Conservation (phyloP, 2,113 vertebrate species). For the Chitala chitala region DNA sequence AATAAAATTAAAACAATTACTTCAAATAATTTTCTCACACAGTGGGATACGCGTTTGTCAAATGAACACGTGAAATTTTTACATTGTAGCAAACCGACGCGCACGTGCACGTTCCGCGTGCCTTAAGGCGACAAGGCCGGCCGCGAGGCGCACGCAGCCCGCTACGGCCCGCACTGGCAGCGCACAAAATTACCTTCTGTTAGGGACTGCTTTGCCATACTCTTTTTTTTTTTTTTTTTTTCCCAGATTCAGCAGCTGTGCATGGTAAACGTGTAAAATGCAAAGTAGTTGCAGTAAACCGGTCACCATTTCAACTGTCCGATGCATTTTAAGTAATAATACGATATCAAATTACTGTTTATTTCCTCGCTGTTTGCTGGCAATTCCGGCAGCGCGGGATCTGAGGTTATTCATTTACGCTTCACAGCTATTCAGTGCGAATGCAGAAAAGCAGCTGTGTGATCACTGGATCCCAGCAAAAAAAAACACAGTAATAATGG, state of each 20-base stretch:
- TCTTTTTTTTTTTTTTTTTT: no score
- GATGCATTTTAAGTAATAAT: slow-evolving; percentile 6
- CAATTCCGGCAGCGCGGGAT: slow-evolving; percentile 7
- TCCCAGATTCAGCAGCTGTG: no score
- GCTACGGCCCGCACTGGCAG: no score
- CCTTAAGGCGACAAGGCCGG: background rate
- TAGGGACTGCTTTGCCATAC: no score
- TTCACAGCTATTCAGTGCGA: slow-evolving; percentile 41
- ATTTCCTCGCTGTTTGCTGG: background rate
- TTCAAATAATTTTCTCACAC: background rate
- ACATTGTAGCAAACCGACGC: no score
- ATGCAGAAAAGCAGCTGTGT: slow-evolving; percentile 45
- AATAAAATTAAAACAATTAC: background rate
- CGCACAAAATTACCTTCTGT: no score
- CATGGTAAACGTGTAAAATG: slow-evolving; percentile 16
- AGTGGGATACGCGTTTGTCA: no score
- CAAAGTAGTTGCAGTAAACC: slow-evolving; percentile 31
- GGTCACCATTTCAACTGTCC: slow-evolving; percentile 24
- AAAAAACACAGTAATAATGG: slow-evolving; percentile 37
- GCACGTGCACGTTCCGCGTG: no score
- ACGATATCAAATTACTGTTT: slow-evolving; percentile 21
- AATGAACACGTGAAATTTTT: no score
- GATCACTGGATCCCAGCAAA: slow-evolving; percentile 42
- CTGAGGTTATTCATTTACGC: slow-evolving; percentile 18
- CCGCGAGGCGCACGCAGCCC: no score